phyloP scores from a whole-genome alignment of 53 echinoderm and acorn worm species.

The Mesocentrotus franciscanus region DNA sequence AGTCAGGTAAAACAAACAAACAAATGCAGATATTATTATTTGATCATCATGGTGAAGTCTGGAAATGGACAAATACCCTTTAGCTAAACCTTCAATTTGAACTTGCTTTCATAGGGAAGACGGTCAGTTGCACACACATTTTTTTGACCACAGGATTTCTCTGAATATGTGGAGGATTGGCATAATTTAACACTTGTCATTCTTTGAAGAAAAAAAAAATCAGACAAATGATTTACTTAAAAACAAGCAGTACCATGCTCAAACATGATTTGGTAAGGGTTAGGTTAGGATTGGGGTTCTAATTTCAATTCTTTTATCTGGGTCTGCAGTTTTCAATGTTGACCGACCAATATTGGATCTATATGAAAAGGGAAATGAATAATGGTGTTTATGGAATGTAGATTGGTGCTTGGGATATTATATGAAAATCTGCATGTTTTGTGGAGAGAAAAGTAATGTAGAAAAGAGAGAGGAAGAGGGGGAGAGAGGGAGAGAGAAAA shows the following conservation, averaged over 20 bases:
- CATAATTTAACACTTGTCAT: neutral
- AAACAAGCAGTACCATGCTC: neutral
- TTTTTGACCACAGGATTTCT: neutral
- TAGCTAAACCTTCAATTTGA: too few species aligned
- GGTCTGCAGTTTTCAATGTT: neutral
- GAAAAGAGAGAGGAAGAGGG: neutral
- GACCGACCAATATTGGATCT: neutral
- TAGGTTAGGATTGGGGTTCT: neutral
- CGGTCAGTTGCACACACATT: too few species aligned
- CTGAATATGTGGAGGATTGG: neutral
- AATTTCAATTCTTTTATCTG: neutral
- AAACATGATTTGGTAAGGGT: neutral
- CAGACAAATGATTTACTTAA: neutral
- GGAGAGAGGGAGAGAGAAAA: neutral
- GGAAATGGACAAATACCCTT: too few species aligned
- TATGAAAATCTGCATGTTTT: neutral
- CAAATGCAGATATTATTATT: too few species aligned
- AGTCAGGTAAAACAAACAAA: too few species aligned
- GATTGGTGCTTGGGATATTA: constrained; percentile 8
- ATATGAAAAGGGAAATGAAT: neutral
- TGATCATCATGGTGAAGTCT: too few species aligned
- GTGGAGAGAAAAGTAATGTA: neutral
- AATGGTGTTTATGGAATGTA: neutral
- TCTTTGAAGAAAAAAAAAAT: neutral
- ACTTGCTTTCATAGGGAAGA: too few species aligned